Evolutionary conservation across 2,797 vertebrate genomes (phyloP).

Genomic region (Perdix hodgsoniae): DNA sequence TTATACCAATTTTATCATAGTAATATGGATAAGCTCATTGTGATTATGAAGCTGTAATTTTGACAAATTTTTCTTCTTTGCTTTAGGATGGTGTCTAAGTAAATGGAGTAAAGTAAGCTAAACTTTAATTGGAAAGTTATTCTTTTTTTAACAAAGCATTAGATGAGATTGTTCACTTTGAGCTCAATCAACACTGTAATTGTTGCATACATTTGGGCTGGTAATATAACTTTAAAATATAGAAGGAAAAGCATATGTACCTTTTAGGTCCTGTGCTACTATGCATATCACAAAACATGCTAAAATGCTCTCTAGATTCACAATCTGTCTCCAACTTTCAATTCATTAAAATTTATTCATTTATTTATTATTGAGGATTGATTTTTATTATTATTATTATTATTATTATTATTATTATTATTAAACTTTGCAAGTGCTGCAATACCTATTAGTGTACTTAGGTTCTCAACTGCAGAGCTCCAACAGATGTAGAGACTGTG

Average conservation of each 20-base stretch:
- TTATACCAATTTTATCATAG: constrained; percentile 32
- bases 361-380: not conserved
- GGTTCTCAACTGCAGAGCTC: not conserved
- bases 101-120: constrained; percentile 59
- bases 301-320: not conserved
- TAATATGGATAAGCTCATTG: constrained; percentile 5
- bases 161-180: constrained; percentile 30
- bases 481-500: not conserved
- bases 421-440: not conserved
- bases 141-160: constrained; percentile 32
- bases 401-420: not conserved
- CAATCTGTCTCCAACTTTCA: not conserved
- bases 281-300: not conserved
- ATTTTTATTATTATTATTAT: rapidly evolving
- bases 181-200: constrained; percentile 21
- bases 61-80: constrained; percentile 62
- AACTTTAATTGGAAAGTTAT: constrained; percentile 68
- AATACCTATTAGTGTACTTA: not conserved
- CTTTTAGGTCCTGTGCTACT: not conserved
- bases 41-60: constrained; percentile 1
- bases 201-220: not conserved
- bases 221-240: constrained; percentile 1
- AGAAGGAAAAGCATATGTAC: not conserved
- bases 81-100: constrained; percentile 24
- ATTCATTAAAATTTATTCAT: not conserved